Conservation (phyloP, 2,113 vertebrate species). For the Sialia sialis region DNA sequence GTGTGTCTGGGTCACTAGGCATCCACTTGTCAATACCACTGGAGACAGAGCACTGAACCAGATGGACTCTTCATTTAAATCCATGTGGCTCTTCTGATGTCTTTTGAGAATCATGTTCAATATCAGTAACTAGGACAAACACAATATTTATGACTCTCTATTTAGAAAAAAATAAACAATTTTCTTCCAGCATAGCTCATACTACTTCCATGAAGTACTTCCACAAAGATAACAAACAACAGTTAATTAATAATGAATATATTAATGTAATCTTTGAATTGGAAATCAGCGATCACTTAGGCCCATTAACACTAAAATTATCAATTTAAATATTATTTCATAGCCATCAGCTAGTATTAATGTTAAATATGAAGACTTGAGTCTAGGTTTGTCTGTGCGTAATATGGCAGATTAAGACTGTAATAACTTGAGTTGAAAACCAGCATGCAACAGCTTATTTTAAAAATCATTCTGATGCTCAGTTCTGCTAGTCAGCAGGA, state of each 20-base stretch:
- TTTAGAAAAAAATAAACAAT: not conserved
- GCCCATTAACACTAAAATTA: not conserved
- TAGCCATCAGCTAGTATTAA: not conserved
- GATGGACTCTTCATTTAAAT: not conserved
- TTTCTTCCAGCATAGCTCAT: not conserved
- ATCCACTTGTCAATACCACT: not conserved
- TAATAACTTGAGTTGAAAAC: not conserved
- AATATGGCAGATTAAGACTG: not conserved
- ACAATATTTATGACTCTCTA: not conserved
- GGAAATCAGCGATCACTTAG: not conserved
- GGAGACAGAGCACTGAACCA: not conserved
- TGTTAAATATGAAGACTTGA: not conserved
- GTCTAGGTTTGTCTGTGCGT: not conserved
- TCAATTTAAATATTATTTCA: constrained; percentile 4
- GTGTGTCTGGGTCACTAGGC: not conserved
- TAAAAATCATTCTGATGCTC: not conserved
- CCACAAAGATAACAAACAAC: not conserved
- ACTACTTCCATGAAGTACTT: not conserved
- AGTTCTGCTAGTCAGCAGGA: constrained; percentile 29
- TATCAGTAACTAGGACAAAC: not conserved
- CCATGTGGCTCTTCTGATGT: not conserved
- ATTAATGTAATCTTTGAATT: not conserved
- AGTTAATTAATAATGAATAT: not conserved
- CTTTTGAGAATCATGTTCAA: not conserved
- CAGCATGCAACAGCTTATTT: constrained; percentile 8